Evolutionary conservation across 2,113 vertebrate genomes (phyloP).

Genomic region (Poicephalus gulielmi): DNA sequence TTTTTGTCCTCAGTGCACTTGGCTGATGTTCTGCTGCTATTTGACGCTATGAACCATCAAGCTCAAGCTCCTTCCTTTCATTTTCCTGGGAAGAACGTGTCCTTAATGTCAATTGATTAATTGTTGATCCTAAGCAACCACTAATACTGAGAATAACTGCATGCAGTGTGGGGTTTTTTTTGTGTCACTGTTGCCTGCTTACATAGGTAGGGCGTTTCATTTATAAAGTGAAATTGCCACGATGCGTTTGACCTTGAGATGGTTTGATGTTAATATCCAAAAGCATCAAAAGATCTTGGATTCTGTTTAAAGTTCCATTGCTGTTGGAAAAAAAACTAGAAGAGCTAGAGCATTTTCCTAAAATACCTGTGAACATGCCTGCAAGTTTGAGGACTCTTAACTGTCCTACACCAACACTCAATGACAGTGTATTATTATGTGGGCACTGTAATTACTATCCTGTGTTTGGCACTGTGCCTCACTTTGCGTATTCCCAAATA

Average conservation of each 20-base stretch:
- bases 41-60: background rate
- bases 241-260: background rate
- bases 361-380: background rate
- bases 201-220: background rate
- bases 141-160: background rate
- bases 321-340: background rate
- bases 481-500: fast-evolving
- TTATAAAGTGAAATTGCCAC: background rate
- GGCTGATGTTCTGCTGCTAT: background rate
- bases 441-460: background rate
- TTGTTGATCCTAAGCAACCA: background rate
- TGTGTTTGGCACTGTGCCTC: background rate
- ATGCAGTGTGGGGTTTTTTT: background rate
- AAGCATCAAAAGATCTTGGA: background rate
- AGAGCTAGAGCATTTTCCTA: background rate
- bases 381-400: background rate
- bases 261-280: background rate
- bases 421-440: background rate
- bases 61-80: background rate
- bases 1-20: background rate
- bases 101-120: background rate
- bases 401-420: background rate
- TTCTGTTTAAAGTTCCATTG: background rate
- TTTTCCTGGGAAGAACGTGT: background rate
- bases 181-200: background rate